These are phyloP conservation scores for Ameiurus melas DNA, from an alignment of 2,113 vertebrate genomes.

Conservation along the genomic window DNA sequence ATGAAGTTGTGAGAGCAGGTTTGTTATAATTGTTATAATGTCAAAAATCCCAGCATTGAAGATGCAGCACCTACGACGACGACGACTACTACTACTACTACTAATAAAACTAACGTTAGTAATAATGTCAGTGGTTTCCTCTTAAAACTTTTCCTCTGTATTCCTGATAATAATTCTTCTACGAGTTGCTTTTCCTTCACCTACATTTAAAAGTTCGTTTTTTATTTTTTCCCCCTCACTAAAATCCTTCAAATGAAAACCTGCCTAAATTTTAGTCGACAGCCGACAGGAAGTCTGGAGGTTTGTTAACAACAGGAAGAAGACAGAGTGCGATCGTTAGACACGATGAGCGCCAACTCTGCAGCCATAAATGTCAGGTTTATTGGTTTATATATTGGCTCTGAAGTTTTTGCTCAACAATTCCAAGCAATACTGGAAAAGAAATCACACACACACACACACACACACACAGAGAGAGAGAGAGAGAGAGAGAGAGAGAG, in stretches of 20 bases:
- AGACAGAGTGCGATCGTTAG: slow-evolving; percentile 3
- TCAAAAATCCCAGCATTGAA: too few species aligned
- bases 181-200: not conserved
- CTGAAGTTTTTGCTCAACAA: slow-evolving; percentile 7
- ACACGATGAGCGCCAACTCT: not conserved
- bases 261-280: not conserved
- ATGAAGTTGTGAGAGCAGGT: too few species aligned
- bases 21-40: too few species aligned
- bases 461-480: not conserved
- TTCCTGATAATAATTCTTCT: not conserved
- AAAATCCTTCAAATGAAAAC: slow-evolving; percentile 11
- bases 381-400: not conserved
- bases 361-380: slow-evolving; percentile 14
- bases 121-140: not conserved
- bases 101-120: not conserved
- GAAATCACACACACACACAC: not conserved
- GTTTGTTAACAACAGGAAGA: not conserved
- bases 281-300: not conserved
- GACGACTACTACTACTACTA: too few species aligned
- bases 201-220: not conserved
- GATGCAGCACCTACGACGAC: too few species aligned
- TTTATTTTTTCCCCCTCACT: not conserved
- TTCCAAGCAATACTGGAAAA: not conserved
- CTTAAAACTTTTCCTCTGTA: not conserved
- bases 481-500: too few species aligned